Evolutionary conservation across 2,797 vertebrate genomes (phyloP).

Genomic region (Enteromius treurensis): DNA sequence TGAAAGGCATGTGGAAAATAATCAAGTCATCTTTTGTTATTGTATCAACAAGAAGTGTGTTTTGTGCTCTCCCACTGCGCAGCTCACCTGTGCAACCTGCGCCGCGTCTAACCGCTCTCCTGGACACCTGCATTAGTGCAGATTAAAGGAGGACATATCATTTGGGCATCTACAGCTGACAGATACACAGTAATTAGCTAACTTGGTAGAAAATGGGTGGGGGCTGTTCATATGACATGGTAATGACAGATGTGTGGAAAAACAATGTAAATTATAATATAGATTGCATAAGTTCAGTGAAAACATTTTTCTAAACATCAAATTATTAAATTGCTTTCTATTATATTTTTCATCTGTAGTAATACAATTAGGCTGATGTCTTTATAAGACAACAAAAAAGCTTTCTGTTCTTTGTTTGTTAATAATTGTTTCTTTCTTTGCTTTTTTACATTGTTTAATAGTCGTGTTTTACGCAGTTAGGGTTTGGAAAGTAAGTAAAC

Average conservation of each 20-base stretch:
- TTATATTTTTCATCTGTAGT: too few relatives aligned
- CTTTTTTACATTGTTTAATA: too few relatives aligned
- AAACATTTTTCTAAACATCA: not conserved
- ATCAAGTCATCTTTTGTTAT: not conserved
- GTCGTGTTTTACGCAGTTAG: not conserved
- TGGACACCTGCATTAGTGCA: not conserved
- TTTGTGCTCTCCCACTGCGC: not conserved
- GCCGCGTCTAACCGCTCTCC: not conserved
- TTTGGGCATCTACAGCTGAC: not conserved
- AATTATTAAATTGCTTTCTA: not conserved
- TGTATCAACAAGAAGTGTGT: slow-evolving; percentile 1
- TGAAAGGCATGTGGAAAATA: not conserved
- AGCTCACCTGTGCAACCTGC: slow-evolving; percentile 12
- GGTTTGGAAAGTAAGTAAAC: not conserved
- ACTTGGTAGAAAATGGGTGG: not conserved
- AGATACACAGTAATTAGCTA: slow-evolving; percentile 1
- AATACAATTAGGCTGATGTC: not conserved
- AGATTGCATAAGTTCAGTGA: not conserved
- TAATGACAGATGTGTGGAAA: not conserved
- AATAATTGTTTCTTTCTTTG: not conserved
- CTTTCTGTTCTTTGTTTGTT: not conserved
- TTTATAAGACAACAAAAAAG: not conserved
- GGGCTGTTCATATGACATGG: not conserved
- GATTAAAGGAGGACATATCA: not conserved
- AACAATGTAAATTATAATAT: not conserved